Evolutionary conservation across 1,140 invertebrate species (phyloP), one percentile per base, ranked within the genome.

Genomic region (Drosophila lacertosa): DNA sequence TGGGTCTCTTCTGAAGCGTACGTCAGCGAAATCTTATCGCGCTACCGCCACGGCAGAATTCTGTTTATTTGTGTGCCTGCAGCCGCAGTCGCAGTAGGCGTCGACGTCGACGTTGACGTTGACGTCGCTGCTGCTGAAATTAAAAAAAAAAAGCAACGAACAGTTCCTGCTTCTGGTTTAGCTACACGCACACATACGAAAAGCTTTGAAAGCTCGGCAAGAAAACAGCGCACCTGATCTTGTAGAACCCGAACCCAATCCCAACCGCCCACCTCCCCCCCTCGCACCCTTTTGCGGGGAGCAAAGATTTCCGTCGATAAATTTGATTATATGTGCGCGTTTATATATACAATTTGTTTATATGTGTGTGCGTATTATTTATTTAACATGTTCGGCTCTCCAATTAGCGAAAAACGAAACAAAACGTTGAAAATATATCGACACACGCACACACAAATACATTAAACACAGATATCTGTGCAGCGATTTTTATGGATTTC

Each of bases 21-120:
- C 82, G 82, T 86, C 82, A 86, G 82, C 82, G 82, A 86, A 86
- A 88, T 86, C 81, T 86, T 86, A 86, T 86, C 81, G 81, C 77
- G 58, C 39, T 40, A 24, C 35, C 42, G 15, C 26, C 33, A 55
- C 33, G 57, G 33, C 64, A 73, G 42, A 72, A 72, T 60, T 50
- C 57, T 73, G 63, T 73, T 73, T 73, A 68, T 68, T 73, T 73
- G 70, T 68, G 37, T 55, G 64, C 26, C 62, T 65, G 51, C 45
- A 44, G 35, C 20, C 26, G 44, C 54, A 29, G 62, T 26, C 42
- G 48, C 13, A 3, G 66, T 48, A 33, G 47, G 15, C 37, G 69
- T 29, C 50, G 64, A 40, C 71, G 47, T 39, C 59, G 71, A 15
- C 33, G 54, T 26, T 47, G 64, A 40, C 71, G 47, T 39, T 55